Evolutionary conservation across 2,797 vertebrate species (phyloP).

Genomic region (Trematomus bernacchii): DNA sequence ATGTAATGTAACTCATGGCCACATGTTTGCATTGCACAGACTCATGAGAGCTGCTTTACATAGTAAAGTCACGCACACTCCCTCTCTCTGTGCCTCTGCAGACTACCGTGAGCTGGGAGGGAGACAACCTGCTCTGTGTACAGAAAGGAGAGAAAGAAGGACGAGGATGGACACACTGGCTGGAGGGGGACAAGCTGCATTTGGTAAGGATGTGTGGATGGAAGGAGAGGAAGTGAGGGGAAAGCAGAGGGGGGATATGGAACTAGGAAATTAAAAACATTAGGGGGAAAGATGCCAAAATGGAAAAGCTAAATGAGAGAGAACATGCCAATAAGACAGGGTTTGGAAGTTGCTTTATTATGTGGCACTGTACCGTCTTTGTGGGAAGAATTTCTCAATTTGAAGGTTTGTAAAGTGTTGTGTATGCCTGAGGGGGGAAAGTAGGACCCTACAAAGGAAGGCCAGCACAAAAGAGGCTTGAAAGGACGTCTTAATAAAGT

Average conservation of each 20-base stretch:
- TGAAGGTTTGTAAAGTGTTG: not conserved
- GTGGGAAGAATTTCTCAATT: not conserved
- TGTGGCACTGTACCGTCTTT: not conserved
- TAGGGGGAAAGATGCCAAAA: conserved; percentile 10
- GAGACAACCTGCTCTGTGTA: conserved; percentile 90
- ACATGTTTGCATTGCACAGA: conserved; percentile 14
- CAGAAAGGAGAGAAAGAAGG: conserved; percentile 93
- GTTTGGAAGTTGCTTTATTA: conserved; percentile 7
- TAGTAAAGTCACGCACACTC: conserved; percentile 24
- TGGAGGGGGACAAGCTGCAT: conserved; percentile 90
- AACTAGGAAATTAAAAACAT: conserved; percentile 40
- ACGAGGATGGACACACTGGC: conserved; percentile 95
- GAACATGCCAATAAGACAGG: conserved; percentile 44
- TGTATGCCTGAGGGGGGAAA: not conserved
- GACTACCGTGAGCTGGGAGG: conserved; percentile 93
- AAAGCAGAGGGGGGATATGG: not conserved
- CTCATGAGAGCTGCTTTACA: conserved; percentile 44
- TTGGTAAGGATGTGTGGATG: conserved; percentile 82
- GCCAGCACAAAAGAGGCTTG: conserved; percentile 31
- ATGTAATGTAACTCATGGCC: too few relatives aligned
- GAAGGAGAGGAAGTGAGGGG: not conserved
- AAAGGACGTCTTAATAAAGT: conserved; percentile 16
- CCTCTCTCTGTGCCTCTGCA: conserved; percentile 62
- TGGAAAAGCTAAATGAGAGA: conserved; percentile 34
- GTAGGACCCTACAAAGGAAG: not conserved